Evolutionary conservation across 2,797 vertebrate genomes (phyloP), one percentile per base, ranked within the genome.

Genomic region (Pseudotriccus pelzelni): DNA sequence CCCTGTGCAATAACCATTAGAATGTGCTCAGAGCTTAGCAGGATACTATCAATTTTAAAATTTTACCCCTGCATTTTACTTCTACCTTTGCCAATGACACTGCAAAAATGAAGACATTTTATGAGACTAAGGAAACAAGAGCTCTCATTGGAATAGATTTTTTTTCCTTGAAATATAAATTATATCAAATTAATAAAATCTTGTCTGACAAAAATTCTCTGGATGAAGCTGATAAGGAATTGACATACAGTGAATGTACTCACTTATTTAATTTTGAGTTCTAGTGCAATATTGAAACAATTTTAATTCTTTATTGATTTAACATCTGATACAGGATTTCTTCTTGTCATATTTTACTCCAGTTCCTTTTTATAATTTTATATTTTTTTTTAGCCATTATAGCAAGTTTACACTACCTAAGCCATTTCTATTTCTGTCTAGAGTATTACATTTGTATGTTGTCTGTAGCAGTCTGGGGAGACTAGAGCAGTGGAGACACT

Each of bases 71-170:
- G 41, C 15, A 15, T 88, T 95, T 92, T 90, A 78, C 66, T 75
- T 27, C 43, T 92, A 7, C n/a, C 14, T 81, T 94, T 90, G 44
- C 46, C 76, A 93, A 28, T 14, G 17, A 13, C 30, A 68, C 12
- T 87, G 58, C n/a, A 86, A 86, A 91, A 93, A 75, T 72, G 41
- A 10, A 81, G 73, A 72, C 34, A 22, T 89, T 87, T 93, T 84
- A 79, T 2, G 13, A 64, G 64, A 53, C 16, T 41, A n/a, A 55
- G 20, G 21, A 52, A 89, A 62, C 12, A 58, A 47, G n/a, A 73
- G 32, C 55, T 89, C 74, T 78, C 73, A 47, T 69, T 50, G 30
- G 62, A 55, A 64, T 58, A 88, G 9, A 2, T 12, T 12, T 15
- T 90, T 84, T 88, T 73, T 91, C 78, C 36, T 84, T 78, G 46